phyloP scores from a whole-genome alignment of 2,113 vertebrate genomes.

The Pelusios castaneus region DNA sequence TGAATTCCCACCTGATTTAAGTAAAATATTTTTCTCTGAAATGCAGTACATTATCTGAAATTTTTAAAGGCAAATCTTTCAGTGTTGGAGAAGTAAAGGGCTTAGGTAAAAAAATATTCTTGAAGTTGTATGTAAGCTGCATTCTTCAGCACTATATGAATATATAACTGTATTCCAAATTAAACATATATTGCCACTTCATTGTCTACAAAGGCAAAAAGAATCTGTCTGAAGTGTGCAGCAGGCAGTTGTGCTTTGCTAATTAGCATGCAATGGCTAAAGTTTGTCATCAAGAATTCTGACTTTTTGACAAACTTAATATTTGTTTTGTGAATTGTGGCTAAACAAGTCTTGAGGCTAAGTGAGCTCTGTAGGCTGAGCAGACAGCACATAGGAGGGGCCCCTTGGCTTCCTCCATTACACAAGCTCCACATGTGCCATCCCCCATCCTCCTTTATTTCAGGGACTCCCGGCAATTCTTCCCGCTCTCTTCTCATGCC shows the following conservation, averaged over 20 bases:
- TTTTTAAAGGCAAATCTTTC: no score
- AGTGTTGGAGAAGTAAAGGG: no score
- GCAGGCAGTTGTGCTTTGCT: background rate
- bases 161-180: background rate
- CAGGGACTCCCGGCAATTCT: background rate
- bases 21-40: background rate
- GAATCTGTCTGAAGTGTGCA: background rate
- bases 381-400: background rate
- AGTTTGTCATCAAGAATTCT: background rate
- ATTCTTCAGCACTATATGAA: background rate
- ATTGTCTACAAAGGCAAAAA: background rate
- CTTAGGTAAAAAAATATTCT: no score
- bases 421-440: accelerated
- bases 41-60: background rate
- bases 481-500: background rate
- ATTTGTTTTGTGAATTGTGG: background rate
- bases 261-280: background rate
- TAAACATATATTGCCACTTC: background rate
- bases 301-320: background rate
- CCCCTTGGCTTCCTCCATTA: background rate
- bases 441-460: background rate
- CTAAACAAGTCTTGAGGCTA: background rate
- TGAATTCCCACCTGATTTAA: background rate
- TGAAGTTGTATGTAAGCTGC: background rate
- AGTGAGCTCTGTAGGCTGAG: background rate